Percentiles rank a stretch among this genome's conserved stretches.
Conservation (phyloP, 2,113 vertebrate species). For the Leiothrix lutea region DNA sequence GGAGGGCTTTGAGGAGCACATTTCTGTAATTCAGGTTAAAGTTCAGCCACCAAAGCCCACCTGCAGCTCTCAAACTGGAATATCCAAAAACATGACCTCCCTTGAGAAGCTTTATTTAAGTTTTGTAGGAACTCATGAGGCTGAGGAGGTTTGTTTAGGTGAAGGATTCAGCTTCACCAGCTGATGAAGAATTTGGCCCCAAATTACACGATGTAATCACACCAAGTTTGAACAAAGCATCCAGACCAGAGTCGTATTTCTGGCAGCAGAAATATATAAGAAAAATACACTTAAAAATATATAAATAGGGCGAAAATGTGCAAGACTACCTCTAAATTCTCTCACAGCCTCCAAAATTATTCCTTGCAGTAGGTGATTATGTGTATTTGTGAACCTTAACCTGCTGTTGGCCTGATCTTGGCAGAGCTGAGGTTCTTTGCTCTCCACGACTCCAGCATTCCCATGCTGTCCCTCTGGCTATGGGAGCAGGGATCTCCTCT, state of each 20-base stretch:
- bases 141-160: background rate
- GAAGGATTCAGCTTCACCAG: background rate
- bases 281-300: background rate
- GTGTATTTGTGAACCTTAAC: background rate
- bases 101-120: background rate
- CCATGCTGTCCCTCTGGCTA: background rate
- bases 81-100: background rate
- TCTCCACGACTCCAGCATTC: accelerated
- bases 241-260: background rate
- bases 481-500: background rate
- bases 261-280: background rate
- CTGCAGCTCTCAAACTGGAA: background rate
- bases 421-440: background rate
- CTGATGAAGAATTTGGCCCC: background rate
- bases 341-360: background rate
- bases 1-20: accelerated
- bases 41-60: background rate
- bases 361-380: background rate
- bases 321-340: background rate
- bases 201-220: background rate
- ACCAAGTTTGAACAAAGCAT: background rate
- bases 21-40: background rate
- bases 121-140: background rate
- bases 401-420: background rate
- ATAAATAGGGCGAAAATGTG: background rate